Evolutionary conservation across 2,797 vertebrate species (phyloP), one percentile per base, ranked within the genome.

Genomic region (Phrynocephalus guinanensis): DNA sequence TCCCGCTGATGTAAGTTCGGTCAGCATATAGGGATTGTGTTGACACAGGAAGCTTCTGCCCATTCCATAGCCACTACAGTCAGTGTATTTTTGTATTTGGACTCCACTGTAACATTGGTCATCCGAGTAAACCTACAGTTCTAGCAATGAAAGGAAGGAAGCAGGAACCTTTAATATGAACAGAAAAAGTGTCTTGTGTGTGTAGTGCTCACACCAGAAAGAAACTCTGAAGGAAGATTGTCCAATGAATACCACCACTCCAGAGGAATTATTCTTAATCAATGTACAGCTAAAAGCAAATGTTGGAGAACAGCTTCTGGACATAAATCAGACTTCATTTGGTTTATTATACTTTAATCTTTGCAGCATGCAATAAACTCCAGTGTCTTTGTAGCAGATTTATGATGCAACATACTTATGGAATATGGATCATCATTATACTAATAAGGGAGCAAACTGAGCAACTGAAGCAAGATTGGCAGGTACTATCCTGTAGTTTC

Each of bases 241-340:
- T 86, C 85, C 22, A 79, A 0, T 0, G 18, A 24, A 70, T 87
- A 86, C 86, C 90, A 66, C 0, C 28, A 5, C 68, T 75, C 56
- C 85, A 84, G 85, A 10, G 4, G 48, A 89, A 92, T 80, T 83
- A 81, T 28, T 89, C 85, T 9, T 72, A 33, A 16, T 20, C 67
- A 79, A 89, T 85, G 2, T 79, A 89, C 82, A 75, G 16, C 10
- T 1, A 0, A 6, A 13, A 91, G 11, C 6, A 89, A 79, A 82
- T 3, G 7, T 70, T 16, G 83, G 86, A 90, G 81, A 67, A 44
- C 86, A 44, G 0, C 13, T 28, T 5, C 4, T 84, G 82, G 79
- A 50, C 38, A 38, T 63, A 87, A 76, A 82, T 79, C 79, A 85
- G 56, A 82, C 50, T 71, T 77, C n/a, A 83, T 90, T 84, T 22